Evolutionary conservation across 2,888 invertebrate species (phyloP), one percentile per base, ranked within the genome.

Genomic region (Tiliacea aurago): DNA sequence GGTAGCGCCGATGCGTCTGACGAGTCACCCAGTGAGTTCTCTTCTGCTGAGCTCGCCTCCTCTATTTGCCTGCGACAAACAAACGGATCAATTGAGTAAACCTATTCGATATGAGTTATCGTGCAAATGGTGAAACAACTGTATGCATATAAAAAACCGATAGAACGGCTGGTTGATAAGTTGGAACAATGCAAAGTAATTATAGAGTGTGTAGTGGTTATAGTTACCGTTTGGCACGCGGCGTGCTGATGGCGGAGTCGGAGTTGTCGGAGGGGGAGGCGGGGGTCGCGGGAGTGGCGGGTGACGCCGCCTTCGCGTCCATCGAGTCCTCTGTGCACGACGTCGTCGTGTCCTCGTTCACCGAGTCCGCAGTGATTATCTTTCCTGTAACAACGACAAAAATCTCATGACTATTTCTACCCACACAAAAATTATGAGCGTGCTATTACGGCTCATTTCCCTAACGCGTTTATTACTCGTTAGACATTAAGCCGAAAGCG

Each of bases 321-420:
- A 97, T 93, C 62, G 98, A 98, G 93, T 98, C 98, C 92, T 98
- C 98, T 73, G 98, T 98, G 94, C 97, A 98, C 41, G 98, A 98
- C 78, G 98, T 97, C 85, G 97, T 97, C 61, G 98, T 98, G 90
- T 96, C 96, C 91, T 98, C 98, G 90, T 97, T 98, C 88, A 97
- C 97, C 76, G 97, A 96, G 84, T 97, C 97, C 70, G 95, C 95
- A 37, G 86, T 75, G 41, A 75, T 90, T 86, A 96, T 84, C 90
- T 96, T 96, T 68, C 96, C 96, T 96, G 91, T 2, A 89, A 90
- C 73, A 85, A 87, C 49, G 0, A 64, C 20, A 28, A 11, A 55
- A 64, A 69, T 33, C 62, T 58, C 33, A 64, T 47, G 23, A 66
- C 61, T 18, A 33, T 56, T 68, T 53, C 45, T 55, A 76, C 28